phyloP scores from a whole-genome alignment of 2,797 vertebrate genomes.

The Catharus ustulatus region DNA sequence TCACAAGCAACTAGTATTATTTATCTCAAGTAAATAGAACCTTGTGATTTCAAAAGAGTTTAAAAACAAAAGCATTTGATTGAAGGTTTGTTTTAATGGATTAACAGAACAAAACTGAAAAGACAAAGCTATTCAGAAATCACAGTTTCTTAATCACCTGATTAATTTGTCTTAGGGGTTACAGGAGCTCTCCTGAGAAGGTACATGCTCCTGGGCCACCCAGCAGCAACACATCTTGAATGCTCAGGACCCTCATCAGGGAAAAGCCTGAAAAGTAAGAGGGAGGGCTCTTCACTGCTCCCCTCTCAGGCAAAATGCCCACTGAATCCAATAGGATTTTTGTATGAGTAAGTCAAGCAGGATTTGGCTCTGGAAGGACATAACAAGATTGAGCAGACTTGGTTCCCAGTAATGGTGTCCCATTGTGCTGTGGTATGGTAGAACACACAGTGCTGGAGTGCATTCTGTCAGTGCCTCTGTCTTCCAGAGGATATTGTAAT shows the following conservation, averaged over 20 bases:
- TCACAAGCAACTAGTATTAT: neutral
- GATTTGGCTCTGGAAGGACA: conserved; percentile 63
- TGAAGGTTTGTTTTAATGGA: neutral
- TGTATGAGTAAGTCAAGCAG: conserved; percentile 55
- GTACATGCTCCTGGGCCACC: neutral
- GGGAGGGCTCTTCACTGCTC: neutral
- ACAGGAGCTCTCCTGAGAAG: neutral
- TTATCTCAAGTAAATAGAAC: conserved; percentile 7
- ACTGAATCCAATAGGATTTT: conserved; percentile 56
- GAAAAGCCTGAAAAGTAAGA: neutral
- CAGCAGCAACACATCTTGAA: neutral
- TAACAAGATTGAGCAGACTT: conserved; percentile 62
- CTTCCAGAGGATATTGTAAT: conserved; percentile 58
- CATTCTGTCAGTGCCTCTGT: conserved; percentile 40
- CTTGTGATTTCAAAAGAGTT: neutral
- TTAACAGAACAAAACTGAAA: neutral
- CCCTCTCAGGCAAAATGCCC: conserved; percentile 57
- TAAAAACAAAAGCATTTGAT: neutral
- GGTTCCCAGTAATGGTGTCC: conserved; percentile 16
- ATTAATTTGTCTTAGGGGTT: neutral
- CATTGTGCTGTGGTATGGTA: conserved; percentile 55
- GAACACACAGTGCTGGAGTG: conserved; percentile 53
- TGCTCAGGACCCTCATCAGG: neutral
- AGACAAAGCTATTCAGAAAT: neutral
- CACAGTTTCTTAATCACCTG: neutral